phyloP scores from a whole-genome alignment of 1,140 invertebrate species.

The Rhagoletis pomonella region DNA sequence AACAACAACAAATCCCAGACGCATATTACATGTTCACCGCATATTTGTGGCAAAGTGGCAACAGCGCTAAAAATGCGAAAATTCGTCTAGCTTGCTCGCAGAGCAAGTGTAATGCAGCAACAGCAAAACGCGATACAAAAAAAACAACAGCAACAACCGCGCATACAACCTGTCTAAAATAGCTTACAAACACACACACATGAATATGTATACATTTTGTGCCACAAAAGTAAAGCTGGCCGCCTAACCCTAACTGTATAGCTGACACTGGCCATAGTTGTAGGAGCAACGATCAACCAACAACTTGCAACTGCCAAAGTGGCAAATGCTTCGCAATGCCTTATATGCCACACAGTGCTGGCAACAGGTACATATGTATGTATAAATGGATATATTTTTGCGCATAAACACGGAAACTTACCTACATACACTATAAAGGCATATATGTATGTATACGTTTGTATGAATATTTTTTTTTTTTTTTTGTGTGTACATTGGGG shows the following conservation, averaged over 20 bases:
- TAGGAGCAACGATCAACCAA: background rate
- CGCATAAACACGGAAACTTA: background rate
- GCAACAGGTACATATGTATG: background rate
- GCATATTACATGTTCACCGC: background rate
- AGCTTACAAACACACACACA: background rate
- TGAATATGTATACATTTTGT: background rate
- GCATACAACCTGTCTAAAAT: background rate
- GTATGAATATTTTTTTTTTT: too few relatives aligned
- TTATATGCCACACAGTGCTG: conserved; percentile 1
- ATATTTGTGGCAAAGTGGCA: background rate
- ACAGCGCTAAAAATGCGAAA: conserved; percentile 12
- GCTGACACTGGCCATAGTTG: conserved; percentile 41
- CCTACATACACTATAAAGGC: too few relatives aligned
- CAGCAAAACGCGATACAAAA: background rate
- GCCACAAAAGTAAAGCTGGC: conserved; percentile 18
- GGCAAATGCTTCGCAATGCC: background rate
- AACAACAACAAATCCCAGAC: background rate
- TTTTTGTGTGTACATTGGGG: too few relatives aligned
- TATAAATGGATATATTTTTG: background rate
- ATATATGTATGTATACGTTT: too few relatives aligned
- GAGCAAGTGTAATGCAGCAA: conserved; percentile 37
- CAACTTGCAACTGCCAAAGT: conserved; percentile 4
- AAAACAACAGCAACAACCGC: background rate
- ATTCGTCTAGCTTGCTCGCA: background rate
- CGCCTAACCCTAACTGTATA: conserved; percentile 45